Percentiles rank a stretch among this genome's conserved stretches.
These are phyloP conservation scores for Morpho helenor DNA, from an alignment of 2,888 invertebrate genomes.

Conservation along the genomic window DNA sequence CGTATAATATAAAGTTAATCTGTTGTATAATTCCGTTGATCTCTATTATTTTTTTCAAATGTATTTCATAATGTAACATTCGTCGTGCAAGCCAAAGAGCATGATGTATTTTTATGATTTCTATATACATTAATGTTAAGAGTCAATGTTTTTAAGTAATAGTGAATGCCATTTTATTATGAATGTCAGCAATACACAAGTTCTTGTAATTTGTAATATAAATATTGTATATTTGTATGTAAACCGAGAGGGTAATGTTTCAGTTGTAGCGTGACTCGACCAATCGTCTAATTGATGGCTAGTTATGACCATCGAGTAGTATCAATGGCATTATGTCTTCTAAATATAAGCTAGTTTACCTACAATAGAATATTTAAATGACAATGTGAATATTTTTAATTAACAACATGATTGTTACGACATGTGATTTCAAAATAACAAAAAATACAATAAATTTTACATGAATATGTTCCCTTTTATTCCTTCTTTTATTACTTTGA, in stretches of 20 bases:
- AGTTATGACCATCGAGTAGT: constrained; percentile 56
- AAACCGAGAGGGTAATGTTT: constrained; percentile 63
- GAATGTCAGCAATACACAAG: constrained; percentile 66
- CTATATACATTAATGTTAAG: constrained; percentile 70
- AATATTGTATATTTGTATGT: constrained; percentile 76
- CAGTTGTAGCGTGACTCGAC: constrained; percentile 71
- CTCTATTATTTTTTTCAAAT: constrained; percentile 63
- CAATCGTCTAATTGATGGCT: constrained; percentile 68
- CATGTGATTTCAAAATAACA: constrained; percentile 82
- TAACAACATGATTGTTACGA: constrained; percentile 81
- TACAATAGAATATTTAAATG: constrained; percentile 81
- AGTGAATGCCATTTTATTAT: constrained; percentile 77
- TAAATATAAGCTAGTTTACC: constrained; percentile 78
- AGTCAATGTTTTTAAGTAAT: constrained; percentile 58
- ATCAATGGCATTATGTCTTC: constrained; percentile 77
- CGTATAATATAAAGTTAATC: constrained; percentile 36
- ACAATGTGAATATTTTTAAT: constrained; percentile 84
- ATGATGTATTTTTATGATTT: constrained; percentile 77
- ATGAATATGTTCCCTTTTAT: constrained; percentile 45
- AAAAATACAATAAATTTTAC: constrained; percentile 81
- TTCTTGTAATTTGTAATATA: constrained; percentile 71
- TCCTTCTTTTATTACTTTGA: constrained; percentile 3
- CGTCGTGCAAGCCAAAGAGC: constrained; percentile 79
- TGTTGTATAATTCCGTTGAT: constrained; percentile 62
- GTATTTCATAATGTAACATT: constrained; percentile 55